A percentile compares a stretch with the other conserved stretches of the same genome.
Conservation (phyloP, 2,113 vertebrate genomes). For the Melanerpes formicivorus region DNA sequence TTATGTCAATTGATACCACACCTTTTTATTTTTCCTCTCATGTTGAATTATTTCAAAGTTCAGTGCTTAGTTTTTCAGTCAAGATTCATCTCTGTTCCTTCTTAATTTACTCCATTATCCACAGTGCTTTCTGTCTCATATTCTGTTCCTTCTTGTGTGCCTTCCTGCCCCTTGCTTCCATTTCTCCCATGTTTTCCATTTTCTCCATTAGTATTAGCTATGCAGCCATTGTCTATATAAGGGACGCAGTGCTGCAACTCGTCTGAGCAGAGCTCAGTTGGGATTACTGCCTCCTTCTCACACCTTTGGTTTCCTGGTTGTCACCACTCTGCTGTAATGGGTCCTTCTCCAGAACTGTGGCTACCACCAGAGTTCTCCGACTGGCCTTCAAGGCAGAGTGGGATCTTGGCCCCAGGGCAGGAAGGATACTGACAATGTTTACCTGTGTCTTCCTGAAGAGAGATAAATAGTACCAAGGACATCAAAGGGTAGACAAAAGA, state of each 20-base stretch:
- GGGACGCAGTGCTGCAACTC: neutral
- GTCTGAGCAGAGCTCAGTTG: neutral
- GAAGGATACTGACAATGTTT: neutral
- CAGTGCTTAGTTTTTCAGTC: neutral
- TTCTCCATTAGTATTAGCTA: neutral
- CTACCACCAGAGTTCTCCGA: neutral
- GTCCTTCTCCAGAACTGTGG: neutral
- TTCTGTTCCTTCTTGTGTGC: neutral
- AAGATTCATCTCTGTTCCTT: neutral
- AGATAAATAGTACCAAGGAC: neutral
- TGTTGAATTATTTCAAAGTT: neutral
- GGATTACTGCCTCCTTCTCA: neutral
- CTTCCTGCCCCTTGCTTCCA: neutral
- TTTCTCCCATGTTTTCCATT: neutral
- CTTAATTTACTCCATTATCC: neutral
- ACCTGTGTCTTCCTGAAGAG: neutral
- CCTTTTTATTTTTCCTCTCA: neutral
- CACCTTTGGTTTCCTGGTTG: rapidly evolving
- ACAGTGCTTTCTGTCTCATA: neutral
- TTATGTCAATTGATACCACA: neutral
- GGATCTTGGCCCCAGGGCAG: rapidly evolving
- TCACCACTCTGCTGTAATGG: neutral
- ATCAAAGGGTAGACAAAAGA: neutral
- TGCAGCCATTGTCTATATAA: rapidly evolving
- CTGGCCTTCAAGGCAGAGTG: neutral